Base-by-base conservation (phyloP, 1,140 invertebrate species). In the Lycorma delicatula region DNA sequence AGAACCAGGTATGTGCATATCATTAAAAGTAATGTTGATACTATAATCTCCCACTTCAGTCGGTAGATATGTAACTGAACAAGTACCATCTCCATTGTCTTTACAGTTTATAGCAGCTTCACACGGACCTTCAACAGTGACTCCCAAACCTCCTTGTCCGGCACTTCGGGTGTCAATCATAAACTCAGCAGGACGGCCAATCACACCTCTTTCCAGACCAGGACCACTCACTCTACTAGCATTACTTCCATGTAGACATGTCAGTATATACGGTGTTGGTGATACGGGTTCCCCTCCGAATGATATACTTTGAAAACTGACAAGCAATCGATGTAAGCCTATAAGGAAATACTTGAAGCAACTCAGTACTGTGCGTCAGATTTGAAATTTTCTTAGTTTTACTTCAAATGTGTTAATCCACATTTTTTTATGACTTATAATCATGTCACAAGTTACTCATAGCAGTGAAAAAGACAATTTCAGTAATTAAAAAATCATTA, bases 31-130 rank as follows among this genome's bases (percentile, higher is more conserved):
- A 56, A 91, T 86, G 68, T 90, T 89, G 64, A 93, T 82, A 22
- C 78, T 79, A 67, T 93, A 91, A 59, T 88, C 82, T n/a, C 91
- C 91, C 27, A 79, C 70, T 66, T 86, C 84, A 0, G 83, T 86
- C 1, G 91, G 89, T 44, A 89, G 70, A 70, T 91, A 93, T 4
- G 81, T 83, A 16, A 91, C 86, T 44, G 84, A 84, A 68, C 87
- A 90, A 1, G 87, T 89, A 1, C 88, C 87, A 68, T 91, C 87
- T 12, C 86, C 84, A 66, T 90, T 89, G 72, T 92, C 88, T 26
- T 83, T 73, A 61, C 87, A 87, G 64, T 87, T 86, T 58, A 91
- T 89, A 1, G 84, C 84, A 22, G 85, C 84, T 67, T 91, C 87
- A 66, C 83, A 86, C 2, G 89, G 88, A 0, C 89, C 89, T 71